A percentile compares a stretch with the other conserved stretches of the same genome.
Evolutionary conservation across 2,888 invertebrate species (phyloP).

Genomic region (Agonopterix subpropinquella): DNA sequence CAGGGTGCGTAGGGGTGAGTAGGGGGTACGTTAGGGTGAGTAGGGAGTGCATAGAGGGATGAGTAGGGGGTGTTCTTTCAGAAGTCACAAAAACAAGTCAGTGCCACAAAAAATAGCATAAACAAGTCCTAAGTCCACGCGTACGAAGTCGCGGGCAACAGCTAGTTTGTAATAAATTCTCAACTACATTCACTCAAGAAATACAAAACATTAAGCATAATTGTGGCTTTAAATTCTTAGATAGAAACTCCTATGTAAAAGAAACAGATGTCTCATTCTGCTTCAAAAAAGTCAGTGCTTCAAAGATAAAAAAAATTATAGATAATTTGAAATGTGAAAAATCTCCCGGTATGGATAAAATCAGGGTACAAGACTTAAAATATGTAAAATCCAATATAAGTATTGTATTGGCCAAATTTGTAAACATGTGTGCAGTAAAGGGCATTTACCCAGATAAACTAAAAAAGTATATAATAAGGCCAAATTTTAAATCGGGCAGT

Average conservation of each 20-base stretch:
- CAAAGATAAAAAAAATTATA: neutral
- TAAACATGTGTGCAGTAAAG: no score
- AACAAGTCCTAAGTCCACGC: no score
- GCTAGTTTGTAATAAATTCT: conserved; percentile 1
- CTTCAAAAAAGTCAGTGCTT: neutral
- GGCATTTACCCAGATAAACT: neutral
- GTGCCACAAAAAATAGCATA: neutral
- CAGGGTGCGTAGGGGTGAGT: no score
- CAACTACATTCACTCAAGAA: conserved; percentile 4
- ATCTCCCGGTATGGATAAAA: neutral
- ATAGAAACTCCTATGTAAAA: neutral
- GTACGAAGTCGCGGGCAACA: no score
- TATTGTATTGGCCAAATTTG: neutral
- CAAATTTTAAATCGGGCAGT: no score
- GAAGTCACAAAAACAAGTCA: no score
- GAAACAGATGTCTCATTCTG: neutral
- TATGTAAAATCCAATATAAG: neutral
- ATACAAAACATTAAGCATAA: conserved; percentile 2
- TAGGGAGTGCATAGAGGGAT: no score
- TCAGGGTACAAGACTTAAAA: neutral
- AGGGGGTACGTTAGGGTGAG: no score
- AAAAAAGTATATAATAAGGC: no score
- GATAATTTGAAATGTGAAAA: neutral
- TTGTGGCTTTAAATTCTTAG: neutral
- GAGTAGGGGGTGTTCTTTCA: no score